Evolutionary conservation across 2,113 vertebrate species (phyloP), one percentile per base, ranked within the genome.

Genomic region (Sphaerodactylus townsendi): DNA sequence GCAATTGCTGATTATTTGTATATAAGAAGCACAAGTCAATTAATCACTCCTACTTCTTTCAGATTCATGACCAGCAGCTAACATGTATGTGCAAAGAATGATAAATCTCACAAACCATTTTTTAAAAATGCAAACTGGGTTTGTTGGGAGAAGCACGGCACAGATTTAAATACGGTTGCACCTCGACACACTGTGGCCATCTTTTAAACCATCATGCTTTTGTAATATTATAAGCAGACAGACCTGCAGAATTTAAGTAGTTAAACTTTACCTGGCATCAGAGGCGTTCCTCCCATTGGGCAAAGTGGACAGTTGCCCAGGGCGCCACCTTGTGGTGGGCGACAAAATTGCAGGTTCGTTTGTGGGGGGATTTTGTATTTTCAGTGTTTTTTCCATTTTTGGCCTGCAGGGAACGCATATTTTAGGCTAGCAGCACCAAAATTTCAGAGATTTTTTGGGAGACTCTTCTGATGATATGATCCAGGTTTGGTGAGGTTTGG

Each of bases 1-100:
- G 33, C 19, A n/a, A 19, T 25, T 68, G 23, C 5, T 77, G 28
- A 75, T 19, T 37, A 72, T 62, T 68, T 84, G 15, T 41, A 10
- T 73, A 79, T 48, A 91, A 28, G 1, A 87, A 80, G 6, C 3
- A 17, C 21, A 0, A 33, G 14, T 21, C 66, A 4, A 1, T 1
- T 0, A 0, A 25, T 62, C 23, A 33, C 2, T 7, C 7, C 10
- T 30, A 82, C 0, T 0, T 2, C 10, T 81, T 50, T 80, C 7
- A 80, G 2, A 14, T n/a, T 87, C n/a, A 28, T 2, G 5, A 70
- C 23, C 71, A 85, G 75, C 0, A 2, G n/a, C 0, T 1, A 0
- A 62, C 28, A 21, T 17, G 50, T 10, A 41, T 10, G 39, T 62
- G 39, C 10, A 44, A 21, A 9, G 30, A 48, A n/a, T 75, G 30